phyloP scores from a whole-genome alignment of 2,888 invertebrate genomes.

The Agrochola litura region DNA sequence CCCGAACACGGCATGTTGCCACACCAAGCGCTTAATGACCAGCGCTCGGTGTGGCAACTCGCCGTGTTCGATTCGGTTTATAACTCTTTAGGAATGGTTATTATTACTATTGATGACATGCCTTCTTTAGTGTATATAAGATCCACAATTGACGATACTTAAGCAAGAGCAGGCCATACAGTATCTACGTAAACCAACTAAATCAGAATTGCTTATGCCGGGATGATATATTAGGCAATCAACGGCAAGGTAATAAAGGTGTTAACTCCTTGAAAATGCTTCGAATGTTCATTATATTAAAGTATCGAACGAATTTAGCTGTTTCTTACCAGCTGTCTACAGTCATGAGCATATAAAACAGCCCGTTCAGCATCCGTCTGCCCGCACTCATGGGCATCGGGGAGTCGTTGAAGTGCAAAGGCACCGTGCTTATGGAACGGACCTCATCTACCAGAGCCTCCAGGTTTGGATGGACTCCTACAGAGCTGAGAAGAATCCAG shows the following conservation, averaged over 20 bases:
- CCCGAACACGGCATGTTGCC: no score
- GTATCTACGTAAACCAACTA: not conserved
- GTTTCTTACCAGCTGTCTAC: slow-evolving; percentile 65
- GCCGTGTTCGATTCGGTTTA: no score
- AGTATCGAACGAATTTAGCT: no score
- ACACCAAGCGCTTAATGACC: no score
- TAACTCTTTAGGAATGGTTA: no score
- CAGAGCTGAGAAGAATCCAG: slow-evolving; percentile 78
- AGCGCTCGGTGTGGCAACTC: no score
- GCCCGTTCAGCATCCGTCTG: slow-evolving; percentile 70
- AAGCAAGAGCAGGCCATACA: not conserved
- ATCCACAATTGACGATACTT: not conserved
- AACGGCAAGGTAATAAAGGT: not conserved
- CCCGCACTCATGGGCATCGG: slow-evolving; percentile 75
- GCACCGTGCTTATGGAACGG: slow-evolving; percentile 71
- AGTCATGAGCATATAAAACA: slow-evolving; percentile 58
- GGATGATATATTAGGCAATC: not conserved
- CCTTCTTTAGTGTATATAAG: not conserved
- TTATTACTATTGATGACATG: no score
- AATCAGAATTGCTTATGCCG: not conserved
- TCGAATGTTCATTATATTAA: not conserved
- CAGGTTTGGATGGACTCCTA: slow-evolving; percentile 69
- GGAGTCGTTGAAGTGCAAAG: slow-evolving; percentile 70
- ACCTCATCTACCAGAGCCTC: slow-evolving; percentile 77
- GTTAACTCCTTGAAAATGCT: not conserved